Conservation (phyloP, 2,888 invertebrate species). For the Ephialtes manifestator region DNA sequence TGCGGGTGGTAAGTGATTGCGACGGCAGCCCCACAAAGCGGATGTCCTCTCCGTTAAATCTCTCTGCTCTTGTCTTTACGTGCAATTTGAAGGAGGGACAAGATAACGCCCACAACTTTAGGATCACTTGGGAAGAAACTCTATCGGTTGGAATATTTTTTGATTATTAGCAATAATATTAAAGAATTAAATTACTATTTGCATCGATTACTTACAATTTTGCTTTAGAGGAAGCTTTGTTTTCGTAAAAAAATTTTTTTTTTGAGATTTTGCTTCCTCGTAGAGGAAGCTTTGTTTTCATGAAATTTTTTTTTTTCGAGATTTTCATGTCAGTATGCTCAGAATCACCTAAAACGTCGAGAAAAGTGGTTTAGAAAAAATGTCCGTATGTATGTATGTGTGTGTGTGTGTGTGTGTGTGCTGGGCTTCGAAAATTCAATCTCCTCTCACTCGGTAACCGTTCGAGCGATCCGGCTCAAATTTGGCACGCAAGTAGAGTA, state of each 20-base stretch:
- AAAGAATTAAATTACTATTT: not conserved
- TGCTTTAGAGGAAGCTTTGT: not conserved
- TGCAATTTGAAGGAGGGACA: constrained; percentile 9
- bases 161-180: not conserved
- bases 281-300: not conserved
- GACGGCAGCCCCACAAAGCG: constrained; percentile 59
- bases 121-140: not conserved
- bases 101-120: constrained; percentile 29
- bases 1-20: constrained; percentile 80
- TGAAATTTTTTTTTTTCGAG: not conserved
- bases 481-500: no score
- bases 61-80: constrained; percentile 14
- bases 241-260: not conserved
- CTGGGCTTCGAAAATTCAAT: no score
- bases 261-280: not conserved
- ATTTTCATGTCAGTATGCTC: no score
- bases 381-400: no score
- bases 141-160: not conserved
- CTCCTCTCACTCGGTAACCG: no score
- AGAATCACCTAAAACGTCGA: no score
- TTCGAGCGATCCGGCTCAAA: no score
- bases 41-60: constrained; percentile 32
- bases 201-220: not conserved
- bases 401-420: no score
- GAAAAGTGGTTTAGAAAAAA: no score